Percentiles rank a stretch among this genome's conserved stretches.
Conservation (phyloP, 2,888 invertebrate genomes). For the Euplexia lucipara region DNA sequence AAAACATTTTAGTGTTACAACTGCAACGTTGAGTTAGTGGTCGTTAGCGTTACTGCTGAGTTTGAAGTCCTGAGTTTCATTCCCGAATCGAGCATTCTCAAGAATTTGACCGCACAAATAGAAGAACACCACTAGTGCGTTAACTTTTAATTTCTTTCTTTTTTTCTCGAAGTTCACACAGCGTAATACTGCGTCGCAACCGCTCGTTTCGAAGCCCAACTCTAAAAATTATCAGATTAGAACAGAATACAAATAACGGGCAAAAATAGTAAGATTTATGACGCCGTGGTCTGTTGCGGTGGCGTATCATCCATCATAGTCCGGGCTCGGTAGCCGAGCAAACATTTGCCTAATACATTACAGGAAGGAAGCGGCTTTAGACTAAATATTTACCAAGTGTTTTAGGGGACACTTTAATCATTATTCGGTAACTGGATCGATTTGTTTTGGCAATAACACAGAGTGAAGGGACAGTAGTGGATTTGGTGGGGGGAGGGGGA, state of each 20-base stretch:
- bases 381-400: slow-evolving; percentile 56
- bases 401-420: slow-evolving; percentile 52
- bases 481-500: too few species aligned
- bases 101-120: too few species aligned
- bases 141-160: too few species aligned
- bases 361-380: slow-evolving; percentile 32
- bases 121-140: too few species aligned
- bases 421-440: slow-evolving; percentile 51
- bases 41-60: too few species aligned
- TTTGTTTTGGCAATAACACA: slow-evolving; percentile 28
- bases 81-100: too few species aligned
- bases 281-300: slow-evolving; percentile 39
- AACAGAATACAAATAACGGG: slow-evolving; percentile 58
- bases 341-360: slow-evolving; percentile 73
- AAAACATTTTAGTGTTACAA: too few species aligned
- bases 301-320: slow-evolving; percentile 66
- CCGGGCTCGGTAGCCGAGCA: slow-evolving; percentile 52
- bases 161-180: not conserved
- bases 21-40: too few species aligned
- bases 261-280: slow-evolving; percentile 69
- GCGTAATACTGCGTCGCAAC: not conserved
- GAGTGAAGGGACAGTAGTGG: too few species aligned
- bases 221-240: slow-evolving; percentile 75
- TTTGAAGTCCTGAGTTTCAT: too few species aligned
- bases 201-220: slow-evolving; percentile 35